Base-by-base conservation (phyloP, 1,140 invertebrate species). In the Parasteatoda tepidariorum region DNA sequence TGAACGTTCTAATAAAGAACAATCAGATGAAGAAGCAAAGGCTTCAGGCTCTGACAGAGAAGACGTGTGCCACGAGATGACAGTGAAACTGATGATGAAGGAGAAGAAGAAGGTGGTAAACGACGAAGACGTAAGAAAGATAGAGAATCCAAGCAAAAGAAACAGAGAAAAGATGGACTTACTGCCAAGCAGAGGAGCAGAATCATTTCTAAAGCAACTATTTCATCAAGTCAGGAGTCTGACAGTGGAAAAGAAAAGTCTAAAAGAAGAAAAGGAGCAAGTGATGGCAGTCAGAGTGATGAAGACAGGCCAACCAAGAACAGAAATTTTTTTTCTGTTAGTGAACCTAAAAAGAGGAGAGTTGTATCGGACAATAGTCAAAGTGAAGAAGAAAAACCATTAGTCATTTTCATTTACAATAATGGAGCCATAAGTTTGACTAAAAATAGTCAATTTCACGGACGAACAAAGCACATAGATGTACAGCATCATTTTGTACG, bases 191-290 rank as follows among this genome's bases (percentile, higher is more conserved):
- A 96, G 87, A 94, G 95, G 64, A 91, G 93, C 24, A 94, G 95
- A 88, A 94, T 98, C 87, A 93, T 97, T 0, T 98, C 97, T 0
- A 98, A 98, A 89, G 97, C 95, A 84, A 97, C 95, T 0, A 98
- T 98, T 79, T 98, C 97, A 0, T 97, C 96, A 0, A 96, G 95
- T 86, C 96, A 97, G 87, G 90, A 89, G 4, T 96, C 95, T 0
- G 95, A 96, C 28, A 89, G 88, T 86, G 90, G 91, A 57, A 90
- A 90, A 79, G 91, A 91, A 84, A 91, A 91, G 18, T n/a, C 38
- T 28, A 76, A 68, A 67, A 34, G 24, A 79, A 68, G 54, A 68
- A 61, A 41, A 62, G 62, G 4, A 11, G 4, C 4, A 15, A 24
- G 22, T 24, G 0, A n/a, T 62, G n/a, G n/a, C n/a, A n/a, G n/a